Conservation (phyloP, 1,140 invertebrate genomes). For the Manduca sexta region DNA sequence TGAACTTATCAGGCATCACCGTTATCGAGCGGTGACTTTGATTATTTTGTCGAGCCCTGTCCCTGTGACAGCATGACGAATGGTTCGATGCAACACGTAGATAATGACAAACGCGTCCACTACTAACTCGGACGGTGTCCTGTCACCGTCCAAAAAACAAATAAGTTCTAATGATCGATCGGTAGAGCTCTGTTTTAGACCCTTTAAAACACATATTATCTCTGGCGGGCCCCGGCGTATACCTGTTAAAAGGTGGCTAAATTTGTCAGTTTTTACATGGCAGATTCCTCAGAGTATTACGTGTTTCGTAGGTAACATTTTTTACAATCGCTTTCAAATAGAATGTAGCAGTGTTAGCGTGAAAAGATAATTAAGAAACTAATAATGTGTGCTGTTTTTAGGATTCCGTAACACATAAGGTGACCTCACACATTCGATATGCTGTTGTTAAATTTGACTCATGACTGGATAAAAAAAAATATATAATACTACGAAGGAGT, state of each 20-base stretch:
- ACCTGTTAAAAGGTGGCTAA: slow-evolving; percentile 35
- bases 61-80: slow-evolving; percentile 67
- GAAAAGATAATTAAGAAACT: no score
- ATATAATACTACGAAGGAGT: no score
- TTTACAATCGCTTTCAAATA: no score
- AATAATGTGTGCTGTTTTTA: no score
- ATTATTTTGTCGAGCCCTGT: slow-evolving; percentile 58
- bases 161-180: slow-evolving; percentile 71
- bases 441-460: no score
- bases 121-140: slow-evolving; percentile 51
- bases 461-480: no score
- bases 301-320: slow-evolving; percentile 1
- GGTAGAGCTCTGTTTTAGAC: slow-evolving; percentile 50
- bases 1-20: slow-evolving; percentile 17
- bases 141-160: slow-evolving; percentile 69
- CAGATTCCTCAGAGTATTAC: slow-evolving; percentile 3
- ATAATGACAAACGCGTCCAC: slow-evolving; percentile 53
- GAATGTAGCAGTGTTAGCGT: no score
- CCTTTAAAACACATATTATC: slow-evolving; percentile 59
- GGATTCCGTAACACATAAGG: no score
- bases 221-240: slow-evolving; percentile 23
- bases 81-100: slow-evolving; percentile 57
- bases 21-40: slow-evolving; percentile 68
- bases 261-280: slow-evolving; percentile 25
- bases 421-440: no score